These are phyloP conservation scores for Ceratitis capitata DNA, from an alignment of 1,140 invertebrate genomes.

Conservation along the genomic window DNA sequence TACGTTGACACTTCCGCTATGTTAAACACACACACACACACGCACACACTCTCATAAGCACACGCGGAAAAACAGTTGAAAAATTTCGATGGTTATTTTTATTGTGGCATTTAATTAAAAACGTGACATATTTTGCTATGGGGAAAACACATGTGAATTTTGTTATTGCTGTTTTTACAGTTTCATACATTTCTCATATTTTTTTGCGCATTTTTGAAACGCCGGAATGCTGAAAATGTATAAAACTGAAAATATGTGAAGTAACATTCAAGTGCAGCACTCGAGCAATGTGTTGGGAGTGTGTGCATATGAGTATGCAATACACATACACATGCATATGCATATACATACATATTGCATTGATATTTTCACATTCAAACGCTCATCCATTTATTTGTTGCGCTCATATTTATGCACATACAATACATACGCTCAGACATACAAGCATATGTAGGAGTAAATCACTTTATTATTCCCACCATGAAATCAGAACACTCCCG, in stretches of 20 bases:
- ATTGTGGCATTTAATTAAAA: constrained; percentile 28
- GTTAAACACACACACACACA: neutral
- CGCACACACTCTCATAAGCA: neutral
- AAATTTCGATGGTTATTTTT: neutral
- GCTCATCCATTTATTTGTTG: neutral
- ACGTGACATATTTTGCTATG: constrained; percentile 19
- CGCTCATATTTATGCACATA: neutral
- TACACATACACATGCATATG: neutral
- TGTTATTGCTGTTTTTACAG: neutral
- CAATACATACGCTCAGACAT: neutral
- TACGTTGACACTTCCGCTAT: neutral
- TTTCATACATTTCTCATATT: neutral
- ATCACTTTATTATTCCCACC: neutral
- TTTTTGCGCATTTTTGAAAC: neutral
- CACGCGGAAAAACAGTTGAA: neutral
- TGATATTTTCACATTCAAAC: neutral
- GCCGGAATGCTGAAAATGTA: neutral
- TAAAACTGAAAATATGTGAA: neutral
- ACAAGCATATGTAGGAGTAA: no score
- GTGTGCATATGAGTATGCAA: neutral
- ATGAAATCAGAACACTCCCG: constrained; percentile 6
- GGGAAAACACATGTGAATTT: neutral
- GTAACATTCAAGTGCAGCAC: neutral
- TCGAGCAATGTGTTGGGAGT: neutral
- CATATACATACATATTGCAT: no score